phyloP scores from a whole-genome alignment of 2,797 vertebrate genomes.

The Leptatherina wallacei region DNA sequence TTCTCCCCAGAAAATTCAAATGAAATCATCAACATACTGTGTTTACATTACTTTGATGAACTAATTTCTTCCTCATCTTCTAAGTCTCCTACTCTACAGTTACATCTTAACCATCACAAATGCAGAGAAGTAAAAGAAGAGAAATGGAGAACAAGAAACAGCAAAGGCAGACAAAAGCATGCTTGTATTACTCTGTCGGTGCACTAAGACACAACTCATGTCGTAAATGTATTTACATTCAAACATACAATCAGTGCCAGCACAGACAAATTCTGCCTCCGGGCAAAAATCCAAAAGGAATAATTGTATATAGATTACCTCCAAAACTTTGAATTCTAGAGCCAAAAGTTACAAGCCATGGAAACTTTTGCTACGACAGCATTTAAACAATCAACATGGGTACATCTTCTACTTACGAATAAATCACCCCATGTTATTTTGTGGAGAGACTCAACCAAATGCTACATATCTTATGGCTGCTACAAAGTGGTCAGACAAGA shows the following conservation, averaged over 20 bases:
- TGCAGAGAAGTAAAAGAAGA: conserved; percentile 68
- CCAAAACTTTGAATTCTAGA: conserved; percentile 42
- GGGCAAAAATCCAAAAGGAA: conserved; percentile 45
- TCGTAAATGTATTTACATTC: conserved; percentile 84
- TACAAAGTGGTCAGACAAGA: conserved; percentile 70
- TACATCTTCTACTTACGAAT: conserved; percentile 28
- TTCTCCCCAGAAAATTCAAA: conserved; percentile 74
- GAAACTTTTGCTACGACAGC: conserved; percentile 51
- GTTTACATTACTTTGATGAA: conserved; percentile 69
- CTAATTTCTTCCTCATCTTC: conserved; percentile 68
- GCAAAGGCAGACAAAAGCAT: conserved; percentile 69
- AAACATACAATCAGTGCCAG: conserved; percentile 80
- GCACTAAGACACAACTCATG: conserved; percentile 74
- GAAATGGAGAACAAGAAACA: conserved; percentile 60
- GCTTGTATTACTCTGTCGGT: conserved; percentile 68
- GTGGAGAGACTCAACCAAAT: conserved; percentile 54
- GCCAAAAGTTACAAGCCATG: conserved; percentile 39
- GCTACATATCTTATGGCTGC: conserved; percentile 76
- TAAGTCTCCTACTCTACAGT: conserved; percentile 71
- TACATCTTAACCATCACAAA: conserved; percentile 72
- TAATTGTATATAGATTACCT: conserved; percentile 35
- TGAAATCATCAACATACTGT: conserved; percentile 73
- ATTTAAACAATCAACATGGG: conserved; percentile 46
- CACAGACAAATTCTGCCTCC: conserved; percentile 66
- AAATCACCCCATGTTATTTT: conserved; percentile 39